Base-by-base conservation (phyloP, 2,888 invertebrate genomes). In the Asteroscopus sphinx region DNA sequence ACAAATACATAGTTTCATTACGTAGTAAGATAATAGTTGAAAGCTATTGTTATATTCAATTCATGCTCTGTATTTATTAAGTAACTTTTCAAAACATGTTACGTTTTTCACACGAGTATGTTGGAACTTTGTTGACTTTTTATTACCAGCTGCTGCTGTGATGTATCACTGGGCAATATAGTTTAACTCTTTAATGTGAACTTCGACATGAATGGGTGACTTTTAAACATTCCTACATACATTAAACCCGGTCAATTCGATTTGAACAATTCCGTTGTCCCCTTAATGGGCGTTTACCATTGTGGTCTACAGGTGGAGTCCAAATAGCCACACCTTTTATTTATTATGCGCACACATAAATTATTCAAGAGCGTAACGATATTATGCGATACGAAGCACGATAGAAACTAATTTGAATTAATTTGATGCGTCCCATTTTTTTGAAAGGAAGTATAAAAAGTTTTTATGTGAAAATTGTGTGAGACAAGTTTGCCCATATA, bases 371-470 rank as follows among this genome's bases (percentile, higher is more conserved):
- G 85, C 83, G 81, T 88, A 87, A 88, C 86, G 83, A 84, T 83
- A 80, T 81, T 85, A 85, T 83, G 82, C 86, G 89, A 89, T 89
- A 86, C 78, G 80, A 83, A 81, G 78, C 80, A 74, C 68, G 89
- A 89, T 88, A 86, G 67, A 71, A 78, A 81, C 86, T 89, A 87
- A 90, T 91, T 92, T 89, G 85, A 90, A 92, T 91, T 88, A 86
- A 89, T 87, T 88, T 81, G 78, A 87, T 83, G 80, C 80, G 85
- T 81, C 73, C 85, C 73, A 82, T 83, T 85, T 86, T 73, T 86
- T 82, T 78, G 64, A 62, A 82, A 86, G 86, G 86, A 88, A 85
- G 77, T 75, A 84, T 86, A 84, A 87, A 75, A 86, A 86, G 68
- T 78, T 83, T 85, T 83, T 82, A 81, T 83, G 77, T 79, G 79